Base-by-base conservation (phyloP, 2,797 vertebrate species). In the Morus bassanus region DNA sequence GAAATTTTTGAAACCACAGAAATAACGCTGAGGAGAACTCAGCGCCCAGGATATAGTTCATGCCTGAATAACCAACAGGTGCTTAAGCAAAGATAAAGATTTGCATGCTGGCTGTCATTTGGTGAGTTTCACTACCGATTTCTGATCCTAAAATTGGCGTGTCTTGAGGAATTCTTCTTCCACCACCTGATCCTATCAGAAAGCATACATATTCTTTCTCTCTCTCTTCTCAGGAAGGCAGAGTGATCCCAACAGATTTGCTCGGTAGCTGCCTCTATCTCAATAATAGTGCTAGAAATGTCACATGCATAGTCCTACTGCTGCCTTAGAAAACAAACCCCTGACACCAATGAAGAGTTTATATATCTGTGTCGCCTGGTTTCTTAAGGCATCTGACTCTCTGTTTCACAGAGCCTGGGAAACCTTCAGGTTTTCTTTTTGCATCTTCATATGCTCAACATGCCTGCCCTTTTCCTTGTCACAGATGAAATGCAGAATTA, bases 11-110 rank as follows among this genome's bases (percentile, higher is more conserved):
- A 35, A 94, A 91, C 82, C 88, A 81, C 90, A 89, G 65, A 82
- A 95, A 46, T 31, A 95, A 85, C 21, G 60, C 33, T 5, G 72
- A 63, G 39, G 23, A 93, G 43, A 86, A 8, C 79, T 48, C 46
- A 35, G 83, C 92, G 90, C 95, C 85, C 60, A 65, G 81, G 92
- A 89, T 46, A 17, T 8, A 68, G n/a, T 3, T 67, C 11, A 13
- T 18, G 56, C 61, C 77, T 68, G 61, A 76, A 41, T 10, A 75
- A 78, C 50, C 59, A 96, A 54, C 97, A 98, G 97, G 97, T 98
- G 97, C 60, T 75, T 85, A 51, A 83, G 43, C 45, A 86, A 64
- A 86, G 67, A 22, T 11, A 27, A 53, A 54, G 48, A 12, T 43
- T 48, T 74, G 19, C 39, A 30, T 13, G 28, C 56, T 85, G 85